Conservation (phyloP, 2,888 invertebrate species). For the Scaptomyza parva region DNA sequence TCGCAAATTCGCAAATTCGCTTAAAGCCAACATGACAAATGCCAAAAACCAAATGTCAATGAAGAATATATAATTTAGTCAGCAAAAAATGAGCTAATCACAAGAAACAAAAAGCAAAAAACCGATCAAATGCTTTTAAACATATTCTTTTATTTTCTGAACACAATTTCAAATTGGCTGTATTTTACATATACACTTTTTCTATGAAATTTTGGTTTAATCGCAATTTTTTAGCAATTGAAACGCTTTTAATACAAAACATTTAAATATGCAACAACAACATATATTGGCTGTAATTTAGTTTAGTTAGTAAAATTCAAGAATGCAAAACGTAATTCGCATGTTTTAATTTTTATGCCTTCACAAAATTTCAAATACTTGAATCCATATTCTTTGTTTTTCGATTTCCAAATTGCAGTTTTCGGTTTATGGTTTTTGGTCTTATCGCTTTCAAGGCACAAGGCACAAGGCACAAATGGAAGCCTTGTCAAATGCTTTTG, state of each 20-base stretch:
- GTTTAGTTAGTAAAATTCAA: conserved; percentile 64
- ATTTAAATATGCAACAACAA: conserved; percentile 31
- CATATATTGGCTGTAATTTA: conserved; percentile 74
- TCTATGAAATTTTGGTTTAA: conserved; percentile 27
- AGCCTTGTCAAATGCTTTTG: conserved; percentile 68
- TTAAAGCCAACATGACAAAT: conserved; percentile 45
- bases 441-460: conserved; percentile 25
- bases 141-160: conserved; percentile 26
- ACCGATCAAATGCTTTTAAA: conserved; percentile 14
- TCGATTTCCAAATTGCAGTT: conserved; percentile 20
- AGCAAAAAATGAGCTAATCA: conserved; percentile 32
- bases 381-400: conserved; percentile 17
- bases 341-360: conserved; percentile 46
- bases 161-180: conserved; percentile 38
- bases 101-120: conserved; percentile 13
- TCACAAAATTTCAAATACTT: conserved; percentile 34
- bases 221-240: conserved; percentile 46
- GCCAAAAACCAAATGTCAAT: conserved; percentile 41
- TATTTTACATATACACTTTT: conserved; percentile 22
- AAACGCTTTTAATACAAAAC: conserved; percentile 52
- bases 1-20: conserved; percentile 25
- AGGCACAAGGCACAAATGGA: conserved; percentile 18
- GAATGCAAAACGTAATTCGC: conserved; percentile 47
- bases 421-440: conserved; percentile 18
- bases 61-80: conserved; percentile 25